Base-by-base conservation (phyloP, 2,888 invertebrate genomes). In the Digitonthophagus gazella region DNA sequence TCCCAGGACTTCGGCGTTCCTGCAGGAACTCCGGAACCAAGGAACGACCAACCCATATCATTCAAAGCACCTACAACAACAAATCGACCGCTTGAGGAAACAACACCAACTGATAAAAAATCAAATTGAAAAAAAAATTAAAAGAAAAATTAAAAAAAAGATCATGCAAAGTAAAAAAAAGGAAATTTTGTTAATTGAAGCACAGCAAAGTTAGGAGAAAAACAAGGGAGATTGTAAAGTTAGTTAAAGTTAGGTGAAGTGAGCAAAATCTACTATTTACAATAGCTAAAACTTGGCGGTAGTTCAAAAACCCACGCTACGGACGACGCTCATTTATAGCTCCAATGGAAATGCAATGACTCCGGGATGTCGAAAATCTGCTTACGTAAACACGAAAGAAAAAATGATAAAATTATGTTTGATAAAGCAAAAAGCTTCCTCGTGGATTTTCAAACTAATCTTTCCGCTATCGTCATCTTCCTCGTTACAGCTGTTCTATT, bases 1-100 rank as follows among this genome's bases (percentile, higher is more conserved):
- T 91, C 91, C 93, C 92, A 90, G 86, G 86, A 88, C 89, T 81
- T 79, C 58, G 57, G 11, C n/a, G 15, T 28, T 64, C 57, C 72
- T 66, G 71, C 68, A 68, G 71, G 66, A 68, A 69, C 67, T 61
- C 18, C 54, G 58, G 18, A 16, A 18, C 22, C 57, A 64, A 22
- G 64, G 55, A 54, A 44, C 28, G 28, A 44, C 28, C 28, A 44
- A 6, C 56, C 64, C 57, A 58, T 58, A 64, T 75, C 75, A 74
- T 67, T 71, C 74, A 74, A 75, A 75, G 76, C 76, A 75, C 75
- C 76, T 76, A 76, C 67, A 76, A 76, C 16, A 61, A 18, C 28
- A 44, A 44, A 11, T 44, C 28, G 28, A 44, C 28, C 11, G 6
- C 28, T n/a, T n/a, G n/a, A n/a, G n/a, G n/a, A 44, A 22, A 22